phyloP scores from a whole-genome alignment of 2,888 invertebrate genomes.

The Priocnemis perturbator region DNA sequence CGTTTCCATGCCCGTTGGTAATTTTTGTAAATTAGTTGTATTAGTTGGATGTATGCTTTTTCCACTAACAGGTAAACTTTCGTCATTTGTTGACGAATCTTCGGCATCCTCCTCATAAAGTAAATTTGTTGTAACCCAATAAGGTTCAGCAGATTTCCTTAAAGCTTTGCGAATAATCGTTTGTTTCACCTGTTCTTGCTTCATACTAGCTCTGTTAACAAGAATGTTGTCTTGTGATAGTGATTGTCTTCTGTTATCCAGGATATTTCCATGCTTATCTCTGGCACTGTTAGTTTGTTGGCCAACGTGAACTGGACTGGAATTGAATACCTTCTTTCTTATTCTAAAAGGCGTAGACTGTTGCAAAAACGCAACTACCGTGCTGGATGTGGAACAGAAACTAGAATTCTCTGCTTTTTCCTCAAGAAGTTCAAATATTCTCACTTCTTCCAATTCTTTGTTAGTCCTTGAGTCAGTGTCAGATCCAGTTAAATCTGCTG shows the following conservation, averaged over 20 bases:
- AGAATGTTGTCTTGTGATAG: not conserved
- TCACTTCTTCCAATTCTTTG: conserved; percentile 80
- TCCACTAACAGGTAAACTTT: not conserved
- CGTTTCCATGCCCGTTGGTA: not conserved
- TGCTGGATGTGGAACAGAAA: conserved; percentile 83
- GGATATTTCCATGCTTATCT: not conserved
- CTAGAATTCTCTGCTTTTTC: conserved; percentile 84
- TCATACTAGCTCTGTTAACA: not conserved
- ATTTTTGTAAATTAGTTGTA: not conserved
- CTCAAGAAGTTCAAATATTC: conserved; percentile 87
- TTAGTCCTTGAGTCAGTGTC: conserved; percentile 70
- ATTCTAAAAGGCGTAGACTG: conserved; percentile 69
- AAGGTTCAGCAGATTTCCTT: not conserved
- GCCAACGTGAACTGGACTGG: not conserved
- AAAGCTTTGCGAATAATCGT: not conserved
- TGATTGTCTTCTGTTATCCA: not conserved
- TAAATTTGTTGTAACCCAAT: not conserved
- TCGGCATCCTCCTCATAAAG: conserved; percentile 9
- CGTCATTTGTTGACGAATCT: not conserved
- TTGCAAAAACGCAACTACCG: conserved; percentile 78
- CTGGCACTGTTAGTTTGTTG: conserved; percentile 8
- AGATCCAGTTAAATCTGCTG: conserved; percentile 55
- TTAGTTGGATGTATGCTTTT: conserved; percentile 1
- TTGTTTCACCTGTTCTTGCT: not conserved
- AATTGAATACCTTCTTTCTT: conserved; percentile 17